Evolutionary conservation across 2,888 invertebrate species (phyloP), one percentile per base, ranked within the genome.

Genomic region (Latheticus oryzae): DNA sequence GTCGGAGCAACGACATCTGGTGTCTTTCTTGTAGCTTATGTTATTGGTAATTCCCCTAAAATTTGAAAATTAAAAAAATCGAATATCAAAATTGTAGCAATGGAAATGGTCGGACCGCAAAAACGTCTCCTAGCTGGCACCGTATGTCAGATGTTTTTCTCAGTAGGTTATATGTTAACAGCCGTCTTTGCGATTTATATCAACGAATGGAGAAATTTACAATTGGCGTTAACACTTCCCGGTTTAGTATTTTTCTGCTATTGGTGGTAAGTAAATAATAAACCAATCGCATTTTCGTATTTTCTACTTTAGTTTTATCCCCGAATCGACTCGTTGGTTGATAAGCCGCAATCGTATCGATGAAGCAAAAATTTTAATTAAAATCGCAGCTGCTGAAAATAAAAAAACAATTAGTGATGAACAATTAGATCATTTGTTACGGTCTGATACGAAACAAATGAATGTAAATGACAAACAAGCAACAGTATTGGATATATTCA

Each of bases 1-100:
- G 84, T 91, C 13, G 91, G 91, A 7, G 84, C 87, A 5, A 87
- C 88, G 5, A 88, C 90, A 4, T 89, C 89, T 3, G 90, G 90
- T 1, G 87, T 90, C 5, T 91, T 90, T 70, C 79, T 90, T 55
- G 89, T 90, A 11, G 88, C 89, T 32, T 91, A 90, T 75, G 90
- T 90, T 37, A 87, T 91, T 64, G 89, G 90, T 84, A 28, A n/a
- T n/a, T n/a, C n/a, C n/a, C n/a, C n/a, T n/a, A n/a, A n/a, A n/a
- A n/a, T n/a, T n/a, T n/a, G n/a, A n/a, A n/a, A n/a, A n/a, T n/a
- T n/a, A n/a, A n/a, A 81, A 35, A 42, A 12, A 2, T 9, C 43
- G 23, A 47, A 47, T 21, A 21, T 19, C 5, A 7, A n/a, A 5
- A 28, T 75, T 74, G 33, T 68, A 84, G 85, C 83, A 42, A 76